Conservation (phyloP, 2,113 vertebrate species). For the Typhlomys cinereus region DNA sequence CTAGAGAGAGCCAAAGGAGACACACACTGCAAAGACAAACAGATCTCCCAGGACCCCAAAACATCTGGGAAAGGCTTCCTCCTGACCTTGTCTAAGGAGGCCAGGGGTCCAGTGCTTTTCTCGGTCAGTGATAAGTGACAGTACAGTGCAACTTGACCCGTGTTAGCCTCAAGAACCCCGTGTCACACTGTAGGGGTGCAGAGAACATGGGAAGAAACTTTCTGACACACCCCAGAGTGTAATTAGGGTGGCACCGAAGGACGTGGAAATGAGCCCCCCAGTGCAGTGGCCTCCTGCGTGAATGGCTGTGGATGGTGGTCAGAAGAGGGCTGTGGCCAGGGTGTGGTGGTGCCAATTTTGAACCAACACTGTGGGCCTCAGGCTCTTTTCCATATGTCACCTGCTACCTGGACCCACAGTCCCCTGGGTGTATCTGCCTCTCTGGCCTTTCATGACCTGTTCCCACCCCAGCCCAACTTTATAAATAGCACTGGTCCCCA, state of each 20-base stretch:
- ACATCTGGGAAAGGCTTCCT: not conserved
- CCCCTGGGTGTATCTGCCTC: not conserved
- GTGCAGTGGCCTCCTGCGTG: not conserved
- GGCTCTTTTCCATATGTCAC: not conserved
- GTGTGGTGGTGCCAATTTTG: not conserved
- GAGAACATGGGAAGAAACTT: not conserved
- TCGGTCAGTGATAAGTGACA: not conserved
- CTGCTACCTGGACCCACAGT: not conserved
- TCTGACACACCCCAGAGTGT: not conserved
- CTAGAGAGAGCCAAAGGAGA: not conserved
- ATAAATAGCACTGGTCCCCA: not conserved
- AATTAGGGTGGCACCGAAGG: not conserved
- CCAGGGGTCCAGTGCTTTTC: rapidly evolving
- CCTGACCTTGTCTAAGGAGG: not conserved
- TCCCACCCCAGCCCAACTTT: not conserved
- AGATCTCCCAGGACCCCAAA: not conserved
- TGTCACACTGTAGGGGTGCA: not conserved
- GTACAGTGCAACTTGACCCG: not conserved
- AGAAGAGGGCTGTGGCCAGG: not conserved
- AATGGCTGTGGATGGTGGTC: not conserved
- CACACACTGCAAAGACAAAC: no score
- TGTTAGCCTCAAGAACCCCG: not conserved
- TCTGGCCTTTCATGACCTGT: not conserved
- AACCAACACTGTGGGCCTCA: not conserved
- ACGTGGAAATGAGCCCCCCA: not conserved